Percentiles rank a stretch among this genome's conserved stretches.
phyloP scores from a whole-genome alignment of 2,888 invertebrate species.

The Calliopum simillimum region DNA sequence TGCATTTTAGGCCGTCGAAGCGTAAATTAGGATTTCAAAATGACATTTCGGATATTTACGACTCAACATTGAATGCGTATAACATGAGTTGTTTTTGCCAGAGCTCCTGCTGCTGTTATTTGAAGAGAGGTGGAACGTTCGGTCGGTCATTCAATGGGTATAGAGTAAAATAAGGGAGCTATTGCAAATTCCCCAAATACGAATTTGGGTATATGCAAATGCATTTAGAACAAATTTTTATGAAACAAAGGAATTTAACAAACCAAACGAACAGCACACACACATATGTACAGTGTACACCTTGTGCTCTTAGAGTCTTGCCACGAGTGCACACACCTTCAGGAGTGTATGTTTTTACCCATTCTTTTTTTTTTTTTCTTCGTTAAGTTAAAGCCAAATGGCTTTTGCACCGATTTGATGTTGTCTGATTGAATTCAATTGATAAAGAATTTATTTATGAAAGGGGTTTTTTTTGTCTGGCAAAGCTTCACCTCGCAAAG shows the following conservation, averaged over 20 bases:
- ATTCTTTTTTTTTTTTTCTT: too few relatives aligned
- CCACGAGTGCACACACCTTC: too few relatives aligned
- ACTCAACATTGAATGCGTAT: conserved; percentile 50
- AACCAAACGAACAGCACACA: neutral
- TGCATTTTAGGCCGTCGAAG: conserved; percentile 65
- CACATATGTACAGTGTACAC: too few relatives aligned
- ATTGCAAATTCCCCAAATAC: neutral
- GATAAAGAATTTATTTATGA: conserved; percentile 10
- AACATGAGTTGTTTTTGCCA: neutral
- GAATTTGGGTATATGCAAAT: conserved; percentile 21
- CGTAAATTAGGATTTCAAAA: conserved; percentile 68
- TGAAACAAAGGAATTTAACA: neutral
- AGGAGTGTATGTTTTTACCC: too few relatives aligned
- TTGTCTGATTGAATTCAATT: neutral
- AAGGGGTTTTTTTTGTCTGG: neutral
- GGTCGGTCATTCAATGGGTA: neutral
- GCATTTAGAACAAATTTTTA: conserved; percentile 4
- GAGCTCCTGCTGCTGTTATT: neutral
- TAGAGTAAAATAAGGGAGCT: neutral
- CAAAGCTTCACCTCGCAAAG: neutral
- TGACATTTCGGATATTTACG: conserved; percentile 68
- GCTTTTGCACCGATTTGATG: too few relatives aligned
- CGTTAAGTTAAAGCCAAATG: too few relatives aligned
- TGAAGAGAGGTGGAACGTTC: too few relatives aligned
- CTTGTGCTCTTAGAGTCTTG: too few relatives aligned